Base-by-base conservation (phyloP, 2,888 invertebrate genomes). In the Dorcus parallelipipedus region DNA sequence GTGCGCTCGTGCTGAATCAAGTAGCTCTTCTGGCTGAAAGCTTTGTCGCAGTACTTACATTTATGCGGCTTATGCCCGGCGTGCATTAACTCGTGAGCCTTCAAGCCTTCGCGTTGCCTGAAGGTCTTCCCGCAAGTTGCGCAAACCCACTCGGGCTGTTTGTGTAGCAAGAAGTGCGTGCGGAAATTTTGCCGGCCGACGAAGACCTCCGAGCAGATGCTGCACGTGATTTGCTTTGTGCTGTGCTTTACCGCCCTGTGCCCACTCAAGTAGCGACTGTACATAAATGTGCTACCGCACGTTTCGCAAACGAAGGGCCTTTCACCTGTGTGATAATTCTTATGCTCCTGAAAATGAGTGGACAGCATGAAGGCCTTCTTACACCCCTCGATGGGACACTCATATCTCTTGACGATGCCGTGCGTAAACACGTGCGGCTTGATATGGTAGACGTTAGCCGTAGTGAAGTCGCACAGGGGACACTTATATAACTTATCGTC, bases 1-100 rank as follows among this genome's bases (percentile, higher is more conserved):
- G 84, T 83, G 69, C 86, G 77, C 74, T 84, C 84, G 73, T 86
- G 86, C 61, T 85, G 84, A 62, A 84, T 84, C 62, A 86, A 80
- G 60, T 85, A 85, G 64, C 84, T 83, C 17, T 84, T 77, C 76
- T 85, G 86, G 38, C 82, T 82, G 77, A 86, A 86, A 9, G 82
- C 83, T 74, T 85, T 85, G 33, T 81, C 81, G 75, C 86, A 86
- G 72, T 81, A 80, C 60, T 83, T 79, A 73, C 86, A 86, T 17
- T 70, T 67, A 60, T 76, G 76, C 5, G 78, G 78, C 52, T 73
- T 71, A 59, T 76, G 76, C 1, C 76, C 77, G 2, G 76, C 77
- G 53, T 78, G 78, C n/a, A 76, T 73, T 26, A 76, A 63, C 38
- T 76, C 72, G 63, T 78, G 78, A 55, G 75, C 75, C 49, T 73